Conservation (phyloP, 64 coral and sea anemone genomes). For the Porites australiensis region DNA sequence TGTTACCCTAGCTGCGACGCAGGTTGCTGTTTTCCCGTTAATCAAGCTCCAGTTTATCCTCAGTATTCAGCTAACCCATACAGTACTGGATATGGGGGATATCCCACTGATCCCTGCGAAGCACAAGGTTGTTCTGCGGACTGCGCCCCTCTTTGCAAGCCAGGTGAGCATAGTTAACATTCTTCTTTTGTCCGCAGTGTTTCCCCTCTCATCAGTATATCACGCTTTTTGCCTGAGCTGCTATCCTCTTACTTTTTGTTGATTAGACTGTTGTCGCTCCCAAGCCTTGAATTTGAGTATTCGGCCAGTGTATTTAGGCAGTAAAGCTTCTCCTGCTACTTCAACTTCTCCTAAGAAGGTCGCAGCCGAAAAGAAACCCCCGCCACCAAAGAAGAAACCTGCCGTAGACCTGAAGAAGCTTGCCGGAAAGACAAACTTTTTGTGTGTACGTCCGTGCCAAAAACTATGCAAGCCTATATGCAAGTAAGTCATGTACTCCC, state of each 20-base stretch:
- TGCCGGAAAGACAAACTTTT: not conserved
- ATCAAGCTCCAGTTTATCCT: conserved; percentile 1
- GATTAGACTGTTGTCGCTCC: conserved; percentile 67
- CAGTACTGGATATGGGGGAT: not conserved
- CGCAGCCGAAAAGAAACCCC: not conserved
- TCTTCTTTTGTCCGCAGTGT: not conserved
- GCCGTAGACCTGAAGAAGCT: not conserved
- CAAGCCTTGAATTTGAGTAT: conserved; percentile 53
- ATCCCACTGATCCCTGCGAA: conserved; percentile 46
- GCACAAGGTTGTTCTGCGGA: conserved; percentile 45
- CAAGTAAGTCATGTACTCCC: not conserved
- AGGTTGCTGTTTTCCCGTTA: conserved; percentile 75
- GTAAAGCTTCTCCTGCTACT: not conserved
- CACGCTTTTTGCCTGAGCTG: no score
- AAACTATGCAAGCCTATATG: conserved; percentile 35
- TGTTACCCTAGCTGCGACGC: conserved; percentile 89
- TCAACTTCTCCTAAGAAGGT: not conserved
- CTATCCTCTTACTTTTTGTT: not conserved
- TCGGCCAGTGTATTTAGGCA: conserved; percentile 48
- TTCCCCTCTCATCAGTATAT: not conserved
- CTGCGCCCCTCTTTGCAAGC: conserved; percentile 57
- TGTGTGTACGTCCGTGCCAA: conserved; percentile 28
- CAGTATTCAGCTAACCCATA: conserved; percentile 2
- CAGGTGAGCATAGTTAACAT: conserved; percentile 3
- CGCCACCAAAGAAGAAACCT: conserved; percentile 5